Evolutionary conservation across 2,113 vertebrate genomes (phyloP), one percentile per base, ranked within the genome.

Genomic region (Balaenoptera acutorostrata): DNA sequence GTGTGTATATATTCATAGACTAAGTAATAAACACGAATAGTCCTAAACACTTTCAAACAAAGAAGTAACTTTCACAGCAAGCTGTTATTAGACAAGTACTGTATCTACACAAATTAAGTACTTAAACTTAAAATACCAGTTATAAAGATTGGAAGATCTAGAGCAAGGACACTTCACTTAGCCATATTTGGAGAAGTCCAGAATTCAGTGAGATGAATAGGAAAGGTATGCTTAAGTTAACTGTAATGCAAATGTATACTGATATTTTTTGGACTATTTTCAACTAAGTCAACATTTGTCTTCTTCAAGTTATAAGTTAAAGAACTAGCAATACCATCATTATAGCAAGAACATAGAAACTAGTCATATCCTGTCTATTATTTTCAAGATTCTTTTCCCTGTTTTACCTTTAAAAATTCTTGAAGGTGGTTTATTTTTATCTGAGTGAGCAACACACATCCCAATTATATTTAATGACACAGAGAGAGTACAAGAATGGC

Each of bases 351-450:
- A 46, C 2, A 9, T 1, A 80, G 41, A 39, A 7, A 41, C 9
- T 25, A 69, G 41, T 81, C 88, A 59, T 0, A 44, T 57, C 52
- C 39, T 78, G 55, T 68, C 33, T 81, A 33, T 69, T 88, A 44
- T 31, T 92, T 75, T 41, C 20, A 63, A 72, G 44, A 44, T 80
- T 83, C 44, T 74, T 29, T 36, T 52, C 29, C 31, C 20, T 61
- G 8, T 68, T 77, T 77, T 89, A 31, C 12, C n/a, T 75, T 95
- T 84, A 33, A 95, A 74, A 90, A 17, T 57, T 80, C 29, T 52
- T 80, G n/a, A 88, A 93, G 9, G 52, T 44, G 17, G 6, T 49
- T 95, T 95, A 41, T 96, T 93, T 94, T 93, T 64, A 69, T 77
- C 52, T 95, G 20, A 21, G 20, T 72, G 55, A 82, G 15, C 9